Evolutionary conservation across 1,140 invertebrate genomes (phyloP).

Genomic region (Drosophila tropicalis): DNA sequence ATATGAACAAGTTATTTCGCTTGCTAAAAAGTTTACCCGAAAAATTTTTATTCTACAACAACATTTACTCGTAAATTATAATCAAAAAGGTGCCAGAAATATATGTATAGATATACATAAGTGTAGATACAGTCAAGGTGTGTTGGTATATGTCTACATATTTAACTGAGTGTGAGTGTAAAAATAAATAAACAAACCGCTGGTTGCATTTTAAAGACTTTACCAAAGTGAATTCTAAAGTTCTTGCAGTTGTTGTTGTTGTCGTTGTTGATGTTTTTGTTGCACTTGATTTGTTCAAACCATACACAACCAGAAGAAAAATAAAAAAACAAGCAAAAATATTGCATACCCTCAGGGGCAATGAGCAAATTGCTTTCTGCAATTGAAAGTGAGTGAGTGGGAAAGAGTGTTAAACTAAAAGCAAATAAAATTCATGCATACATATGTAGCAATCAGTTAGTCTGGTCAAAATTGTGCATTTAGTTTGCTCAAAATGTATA

Average conservation of each 20-base stretch:
- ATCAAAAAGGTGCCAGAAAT: slow-evolving; percentile 76
- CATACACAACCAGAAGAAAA: background rate
- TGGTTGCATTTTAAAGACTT: slow-evolving; percentile 65
- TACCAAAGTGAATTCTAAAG: slow-evolving; percentile 33
- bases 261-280: slow-evolving; percentile 14
- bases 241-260: slow-evolving; percentile 6
- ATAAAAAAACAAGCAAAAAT: slow-evolving; percentile 18
- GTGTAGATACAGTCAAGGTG: background rate
- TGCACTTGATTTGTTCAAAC: slow-evolving; percentile 53
- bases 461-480: background rate
- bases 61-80: slow-evolving; percentile 79
- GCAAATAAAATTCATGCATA: slow-evolving; percentile 7
- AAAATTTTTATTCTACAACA: slow-evolving; percentile 62
- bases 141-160: slow-evolving; percentile 22
- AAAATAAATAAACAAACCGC: slow-evolving; percentile 69
- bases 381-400: slow-evolving; percentile 1
- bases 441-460: slow-evolving; percentile 5
- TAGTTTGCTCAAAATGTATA: background rate
- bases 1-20: slow-evolving; percentile 74
- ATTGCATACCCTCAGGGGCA: slow-evolving; percentile 26
- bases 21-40: slow-evolving; percentile 62
- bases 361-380: slow-evolving; percentile 4
- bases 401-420: background rate
- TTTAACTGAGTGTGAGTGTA: slow-evolving; percentile 40
- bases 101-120: background rate